These are phyloP conservation scores for Eidolon dupreanum DNA, from an alignment of 2,797 vertebrate species.

Conservation along the genomic window DNA sequence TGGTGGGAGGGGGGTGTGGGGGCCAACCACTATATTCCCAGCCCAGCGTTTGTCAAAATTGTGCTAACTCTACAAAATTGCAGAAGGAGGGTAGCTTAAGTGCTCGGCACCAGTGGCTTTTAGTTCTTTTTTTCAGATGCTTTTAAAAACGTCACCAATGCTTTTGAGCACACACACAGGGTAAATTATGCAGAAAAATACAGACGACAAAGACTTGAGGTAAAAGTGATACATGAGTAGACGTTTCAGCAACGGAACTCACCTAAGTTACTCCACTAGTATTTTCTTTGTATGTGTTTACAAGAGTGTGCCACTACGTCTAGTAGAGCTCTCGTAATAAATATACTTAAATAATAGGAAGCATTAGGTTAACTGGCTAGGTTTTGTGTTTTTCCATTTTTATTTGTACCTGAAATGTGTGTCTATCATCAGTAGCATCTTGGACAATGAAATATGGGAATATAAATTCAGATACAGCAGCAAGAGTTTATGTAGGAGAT, in stretches of 20 bases:
- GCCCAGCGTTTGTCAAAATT: background rate
- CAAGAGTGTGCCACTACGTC: background rate
- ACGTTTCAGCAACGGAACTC: background rate
- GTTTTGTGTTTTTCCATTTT: background rate
- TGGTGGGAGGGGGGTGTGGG: rapidly evolving
- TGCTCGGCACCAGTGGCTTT: background rate
- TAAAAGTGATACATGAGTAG: background rate
- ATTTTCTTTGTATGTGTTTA: background rate
- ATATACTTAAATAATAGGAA: background rate
- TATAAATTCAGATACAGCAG: background rate
- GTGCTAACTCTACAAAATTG: background rate
- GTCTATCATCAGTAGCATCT: background rate
- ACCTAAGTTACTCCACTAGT: background rate
- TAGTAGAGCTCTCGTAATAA: background rate
- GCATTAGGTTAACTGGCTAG: background rate
- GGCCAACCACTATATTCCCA: too few species aligned
- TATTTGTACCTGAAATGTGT: background rate
- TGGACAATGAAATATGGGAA: background rate
- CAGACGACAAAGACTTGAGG: background rate
- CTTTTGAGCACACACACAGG: background rate
- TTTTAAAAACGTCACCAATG: background rate
- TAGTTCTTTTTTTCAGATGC: background rate
- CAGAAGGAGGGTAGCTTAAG: background rate
- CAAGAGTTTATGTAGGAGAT: background rate
- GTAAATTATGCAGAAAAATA: background rate